Evolutionary conservation across 2,888 invertebrate genomes (phyloP), one percentile per base, ranked within the genome.

Genomic region (Eupithecia exiguata): DNA sequence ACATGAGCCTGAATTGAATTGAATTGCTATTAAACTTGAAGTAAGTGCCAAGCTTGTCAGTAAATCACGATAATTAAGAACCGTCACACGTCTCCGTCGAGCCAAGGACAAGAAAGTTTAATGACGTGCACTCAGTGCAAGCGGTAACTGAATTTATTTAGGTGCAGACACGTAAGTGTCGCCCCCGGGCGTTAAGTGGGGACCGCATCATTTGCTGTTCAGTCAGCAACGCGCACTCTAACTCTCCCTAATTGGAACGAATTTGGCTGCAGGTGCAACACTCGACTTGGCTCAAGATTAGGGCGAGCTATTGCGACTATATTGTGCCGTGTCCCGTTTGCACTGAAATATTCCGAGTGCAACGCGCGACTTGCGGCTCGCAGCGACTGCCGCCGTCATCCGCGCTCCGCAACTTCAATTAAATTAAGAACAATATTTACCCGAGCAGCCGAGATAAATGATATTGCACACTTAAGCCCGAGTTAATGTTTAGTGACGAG

Each of bases 401-500:
- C 89, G 86, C 89, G 88, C 87, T 88, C 81, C 84, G 84, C 88
- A 89, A 93, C 91, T 91, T 88, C 88, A 93, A 91, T 93, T 94
- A 93, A 94, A 94, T 93, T 94, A 91, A 92, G 91, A 93, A 94
- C 93, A 94, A 94, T 94, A 93, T 94, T 94, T 93, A 92, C 92
- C 88, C 91, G 86, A 86, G 85, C 85, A 82, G 87, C 89, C 86
- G 84, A 90, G 91, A 92, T 91, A 93, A 92, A 93, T 91, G 92
- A 90, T 92, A 92, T 92, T 92, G 91, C 90, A 89, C 89, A 89
- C 89, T 91, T 91, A 91, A 91, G 91, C 88, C 85, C 83, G 85
- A 89, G 87, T 91, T 91, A 90, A 90, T 89, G 89, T 87, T 89
- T 87, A 86, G 91, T 88, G 90, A 91, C 91, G 89, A 91, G 89